phyloP scores from a whole-genome alignment of 2,797 vertebrate genomes.

The Epinephelus awoara region DNA sequence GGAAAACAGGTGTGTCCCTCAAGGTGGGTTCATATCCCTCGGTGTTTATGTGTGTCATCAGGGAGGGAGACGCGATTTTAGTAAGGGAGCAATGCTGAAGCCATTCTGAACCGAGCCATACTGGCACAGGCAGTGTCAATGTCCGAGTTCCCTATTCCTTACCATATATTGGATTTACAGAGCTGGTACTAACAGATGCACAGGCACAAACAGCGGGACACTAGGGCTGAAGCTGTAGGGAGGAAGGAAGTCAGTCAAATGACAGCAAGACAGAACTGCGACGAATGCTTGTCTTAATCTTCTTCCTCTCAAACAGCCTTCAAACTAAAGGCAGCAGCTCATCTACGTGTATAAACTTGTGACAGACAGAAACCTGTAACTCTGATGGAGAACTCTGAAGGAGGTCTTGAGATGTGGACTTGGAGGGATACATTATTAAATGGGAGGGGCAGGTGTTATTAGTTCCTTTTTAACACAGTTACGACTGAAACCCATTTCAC shows the following conservation, averaged over 20 bases:
- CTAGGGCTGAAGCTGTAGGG: neutral
- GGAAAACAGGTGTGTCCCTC: slow-evolving; percentile 79
- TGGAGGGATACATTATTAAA: neutral
- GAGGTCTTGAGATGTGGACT: neutral
- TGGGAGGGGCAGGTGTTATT: neutral
- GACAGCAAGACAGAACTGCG: neutral
- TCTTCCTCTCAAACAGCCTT: neutral
- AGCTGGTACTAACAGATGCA: neutral
- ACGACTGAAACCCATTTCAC: neutral
- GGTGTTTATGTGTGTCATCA: slow-evolving; percentile 3
- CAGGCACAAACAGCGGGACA: slow-evolving; percentile 28
- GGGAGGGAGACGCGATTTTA: slow-evolving; percentile 4
- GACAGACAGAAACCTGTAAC: slow-evolving; percentile 32
- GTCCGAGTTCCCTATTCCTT: neutral
- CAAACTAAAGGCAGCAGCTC: neutral
- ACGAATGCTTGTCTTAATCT: neutral
- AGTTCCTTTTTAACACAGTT: neutral
- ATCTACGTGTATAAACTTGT: slow-evolving; percentile 1
- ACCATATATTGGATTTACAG: neutral
- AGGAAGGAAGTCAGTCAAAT: slow-evolving; percentile 13
- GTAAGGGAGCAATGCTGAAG: neutral
- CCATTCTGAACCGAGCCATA: neutral
- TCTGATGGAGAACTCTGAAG: neutral
- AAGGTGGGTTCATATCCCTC: slow-evolving; percentile 43
- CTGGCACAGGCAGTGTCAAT: neutral